Percentiles rank a stretch among this genome's conserved stretches.
These are phyloP conservation scores for Trididemnum clinides DNA, from an alignment of 23 tunicate species.

Conservation along the genomic window DNA sequence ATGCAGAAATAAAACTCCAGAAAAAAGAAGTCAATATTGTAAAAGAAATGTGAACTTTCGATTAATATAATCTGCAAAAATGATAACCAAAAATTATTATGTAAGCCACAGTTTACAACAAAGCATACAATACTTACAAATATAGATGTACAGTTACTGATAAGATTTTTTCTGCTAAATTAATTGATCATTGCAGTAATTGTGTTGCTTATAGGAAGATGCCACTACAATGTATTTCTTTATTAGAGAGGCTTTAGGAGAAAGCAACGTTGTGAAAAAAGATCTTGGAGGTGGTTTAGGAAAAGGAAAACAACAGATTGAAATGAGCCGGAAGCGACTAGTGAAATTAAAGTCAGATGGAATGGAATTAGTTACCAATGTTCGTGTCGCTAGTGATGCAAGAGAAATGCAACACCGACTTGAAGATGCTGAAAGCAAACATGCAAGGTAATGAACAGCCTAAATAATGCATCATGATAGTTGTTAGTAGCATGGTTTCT, in stretches of 20 bases:
- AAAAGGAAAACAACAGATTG: constrained; percentile 80
- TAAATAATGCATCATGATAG: not conserved
- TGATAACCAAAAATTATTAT: too few species aligned
- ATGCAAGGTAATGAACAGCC: constrained; percentile 39
- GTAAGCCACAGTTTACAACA: too few species aligned
- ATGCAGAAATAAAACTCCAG: too few species aligned
- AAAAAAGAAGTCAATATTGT: too few species aligned
- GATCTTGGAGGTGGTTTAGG: constrained; percentile 70
- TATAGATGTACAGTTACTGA: too few species aligned
- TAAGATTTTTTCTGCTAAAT: too few species aligned
- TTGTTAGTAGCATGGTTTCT: too few species aligned
- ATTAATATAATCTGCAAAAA: too few species aligned
- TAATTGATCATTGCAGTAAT: too few species aligned
- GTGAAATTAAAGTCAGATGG: constrained; percentile 78
- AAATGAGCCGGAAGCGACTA: constrained; percentile 72
- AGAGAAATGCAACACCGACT: constrained; percentile 84
- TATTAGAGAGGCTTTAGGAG: constrained; percentile 81
- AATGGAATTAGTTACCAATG: constrained; percentile 91
- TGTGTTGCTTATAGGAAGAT: too few species aligned
- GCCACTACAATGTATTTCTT: not conserved
- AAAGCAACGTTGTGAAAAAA: constrained; percentile 52
- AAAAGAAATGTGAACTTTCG: too few species aligned
- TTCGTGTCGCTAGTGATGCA: constrained; percentile 89
- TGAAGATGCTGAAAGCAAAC: constrained; percentile 70
- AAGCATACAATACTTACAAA: too few species aligned